Evolutionary conservation across 2,113 vertebrate species (phyloP).

Genomic region (Tympanuchus pallidicinctus): DNA sequence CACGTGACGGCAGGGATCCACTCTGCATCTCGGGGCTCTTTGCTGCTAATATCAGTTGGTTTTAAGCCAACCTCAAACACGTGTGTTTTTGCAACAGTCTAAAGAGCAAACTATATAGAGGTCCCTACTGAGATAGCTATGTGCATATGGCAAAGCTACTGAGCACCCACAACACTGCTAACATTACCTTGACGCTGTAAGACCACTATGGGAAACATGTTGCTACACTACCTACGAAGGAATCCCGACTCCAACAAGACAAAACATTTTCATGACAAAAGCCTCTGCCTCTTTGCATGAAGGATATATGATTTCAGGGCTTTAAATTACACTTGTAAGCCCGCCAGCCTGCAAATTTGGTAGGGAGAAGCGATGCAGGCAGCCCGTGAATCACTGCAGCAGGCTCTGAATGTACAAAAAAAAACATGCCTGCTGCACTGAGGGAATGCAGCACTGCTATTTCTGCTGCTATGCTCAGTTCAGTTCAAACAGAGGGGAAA

Average conservation of each 20-base stretch:
- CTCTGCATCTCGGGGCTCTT: not conserved
- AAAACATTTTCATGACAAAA: not conserved
- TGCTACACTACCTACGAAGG: not conserved
- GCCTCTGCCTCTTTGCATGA: not conserved
- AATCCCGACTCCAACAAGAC: not conserved
- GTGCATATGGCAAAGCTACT: not conserved
- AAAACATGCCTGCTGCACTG: not conserved
- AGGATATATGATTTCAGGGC: not conserved
- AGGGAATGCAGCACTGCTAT: not conserved
- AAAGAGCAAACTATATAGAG: not conserved
- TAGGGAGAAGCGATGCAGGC: not conserved
- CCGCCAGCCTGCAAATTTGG: not conserved
- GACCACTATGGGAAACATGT: not conserved
- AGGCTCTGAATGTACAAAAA: not conserved
- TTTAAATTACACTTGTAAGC: not conserved
- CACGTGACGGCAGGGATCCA: rapidly evolving
- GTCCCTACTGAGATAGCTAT: not conserved
- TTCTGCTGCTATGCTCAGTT: not conserved
- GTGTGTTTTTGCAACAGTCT: not conserved
- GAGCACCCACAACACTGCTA: not conserved
- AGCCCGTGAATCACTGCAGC: not conserved
- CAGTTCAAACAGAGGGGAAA: not conserved
- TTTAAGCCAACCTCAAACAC: not conserved
- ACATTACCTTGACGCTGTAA: not conserved
- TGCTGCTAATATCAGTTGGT: not conserved